phyloP scores from a whole-genome alignment of 2,113 vertebrate genomes.

The Oreocharis arfaki region DNA sequence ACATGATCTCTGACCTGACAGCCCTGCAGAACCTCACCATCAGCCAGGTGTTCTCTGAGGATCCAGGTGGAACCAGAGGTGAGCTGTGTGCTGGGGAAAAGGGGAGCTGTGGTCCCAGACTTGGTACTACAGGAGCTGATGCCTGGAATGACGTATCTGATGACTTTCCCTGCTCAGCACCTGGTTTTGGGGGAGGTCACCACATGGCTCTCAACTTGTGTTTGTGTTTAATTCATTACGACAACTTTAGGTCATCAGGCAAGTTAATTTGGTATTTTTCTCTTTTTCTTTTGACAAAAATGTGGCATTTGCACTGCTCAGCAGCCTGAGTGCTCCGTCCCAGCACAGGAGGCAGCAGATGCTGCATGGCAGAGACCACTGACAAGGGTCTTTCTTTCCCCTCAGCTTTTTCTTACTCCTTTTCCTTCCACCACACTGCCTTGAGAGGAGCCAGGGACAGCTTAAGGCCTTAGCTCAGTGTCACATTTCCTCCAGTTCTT shows the following conservation, averaged over 20 bases:
- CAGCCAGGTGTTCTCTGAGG: constrained; percentile 83
- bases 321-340: neutral
- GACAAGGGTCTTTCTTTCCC: neutral
- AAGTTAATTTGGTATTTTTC: neutral
- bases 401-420: neutral
- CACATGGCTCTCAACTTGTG: neutral
- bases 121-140: accelerated
- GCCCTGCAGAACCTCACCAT: constrained; percentile 83
- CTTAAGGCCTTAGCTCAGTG: neutral
- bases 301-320: neutral
- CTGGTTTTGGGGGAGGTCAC: neutral
- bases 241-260: neutral
- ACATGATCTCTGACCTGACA: constrained; percentile 86
- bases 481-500: neutral
- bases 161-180: neutral
- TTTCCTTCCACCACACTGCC: neutral
- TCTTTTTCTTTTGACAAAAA: neutral
- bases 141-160: accelerated
- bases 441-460: neutral
- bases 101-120: neutral
- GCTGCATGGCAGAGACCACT: neutral
- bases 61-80: constrained; percentile 42
- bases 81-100: neutral
- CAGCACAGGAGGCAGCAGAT: neutral
- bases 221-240: neutral